Evolutionary conservation across 2,888 invertebrate species (phyloP).

Genomic region (Hybos culiciformis): DNA sequence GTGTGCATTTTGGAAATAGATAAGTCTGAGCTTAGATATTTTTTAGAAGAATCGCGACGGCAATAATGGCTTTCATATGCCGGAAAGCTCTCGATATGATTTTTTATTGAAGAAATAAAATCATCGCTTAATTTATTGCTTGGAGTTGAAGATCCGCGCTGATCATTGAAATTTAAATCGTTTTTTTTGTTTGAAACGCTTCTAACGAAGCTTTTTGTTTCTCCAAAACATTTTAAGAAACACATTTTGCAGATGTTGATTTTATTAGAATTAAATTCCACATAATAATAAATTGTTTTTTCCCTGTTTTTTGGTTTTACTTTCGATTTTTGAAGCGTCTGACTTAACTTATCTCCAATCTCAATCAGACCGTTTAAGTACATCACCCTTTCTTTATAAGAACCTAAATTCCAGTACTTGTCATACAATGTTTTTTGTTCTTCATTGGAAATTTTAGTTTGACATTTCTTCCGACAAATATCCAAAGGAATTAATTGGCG

Average conservation of each 20-base stretch:
- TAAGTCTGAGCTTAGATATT: slow-evolving; percentile 3
- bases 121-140: slow-evolving; percentile 5
- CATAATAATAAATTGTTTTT: slow-evolving; percentile 2
- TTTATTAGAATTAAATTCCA: slow-evolving; percentile 7
- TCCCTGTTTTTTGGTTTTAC: slow-evolving; percentile 6
- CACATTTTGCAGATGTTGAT: slow-evolving; percentile 10
- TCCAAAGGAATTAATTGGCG: not conserved
- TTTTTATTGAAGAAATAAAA: slow-evolving; percentile 5
- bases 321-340: too few relatives aligned
- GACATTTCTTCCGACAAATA: not conserved
- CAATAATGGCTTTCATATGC: slow-evolving; percentile 11
- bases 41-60: slow-evolving; percentile 3
- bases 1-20: slow-evolving; percentile 9
- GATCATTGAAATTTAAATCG: not conserved
- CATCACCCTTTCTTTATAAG: not conserved
- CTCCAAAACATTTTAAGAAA: slow-evolving; percentile 9
- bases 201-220: slow-evolving; percentile 11
- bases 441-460: not conserved
- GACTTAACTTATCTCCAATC: too few relatives aligned
- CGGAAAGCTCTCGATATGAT: slow-evolving; percentile 12
- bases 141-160: not conserved
- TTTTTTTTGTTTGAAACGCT: slow-evolving; percentile 5
- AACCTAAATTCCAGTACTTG: not conserved
- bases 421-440: slow-evolving; percentile 1
- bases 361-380: not conserved